Conservation (phyloP, 2,888 invertebrate genomes). For the Steromphala cineraria region DNA sequence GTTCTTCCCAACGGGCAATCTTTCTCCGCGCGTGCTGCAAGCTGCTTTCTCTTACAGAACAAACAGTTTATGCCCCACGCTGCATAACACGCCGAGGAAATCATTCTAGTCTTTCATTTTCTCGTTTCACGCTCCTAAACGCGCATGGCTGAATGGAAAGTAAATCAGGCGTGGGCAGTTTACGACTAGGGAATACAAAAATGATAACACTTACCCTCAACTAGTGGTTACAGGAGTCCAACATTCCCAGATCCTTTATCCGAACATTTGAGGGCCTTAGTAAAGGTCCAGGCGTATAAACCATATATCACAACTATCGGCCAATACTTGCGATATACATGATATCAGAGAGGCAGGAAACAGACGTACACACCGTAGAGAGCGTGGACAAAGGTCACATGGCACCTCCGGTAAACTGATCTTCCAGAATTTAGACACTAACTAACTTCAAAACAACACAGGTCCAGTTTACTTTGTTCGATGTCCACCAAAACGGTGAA, state of each 20-base stretch:
- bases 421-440: background rate
- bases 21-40: background rate
- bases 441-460: background rate
- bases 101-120: conserved; percentile 33
- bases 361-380: background rate
- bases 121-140: conserved; percentile 31
- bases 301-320: background rate
- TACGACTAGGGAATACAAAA: background rate
- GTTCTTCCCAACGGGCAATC: conserved; percentile 9
- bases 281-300: background rate
- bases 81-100: conserved; percentile 21
- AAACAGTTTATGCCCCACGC: conserved; percentile 9
- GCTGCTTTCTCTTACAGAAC: conserved; percentile 22
- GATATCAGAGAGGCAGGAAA: background rate
- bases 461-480: too few species aligned
- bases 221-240: background rate
- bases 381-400: background rate
- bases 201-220: conserved; percentile 8
- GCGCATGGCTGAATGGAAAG: conserved; percentile 25
- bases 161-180: conserved; percentile 22
- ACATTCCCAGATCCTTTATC: background rate
- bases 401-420: conserved; percentile 1
- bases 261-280: background rate
- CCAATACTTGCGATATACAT: background rate
- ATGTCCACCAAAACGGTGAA: too few species aligned